Base-by-base conservation (phyloP, 1,140 invertebrate species). In the Brachionus angularis region DNA sequence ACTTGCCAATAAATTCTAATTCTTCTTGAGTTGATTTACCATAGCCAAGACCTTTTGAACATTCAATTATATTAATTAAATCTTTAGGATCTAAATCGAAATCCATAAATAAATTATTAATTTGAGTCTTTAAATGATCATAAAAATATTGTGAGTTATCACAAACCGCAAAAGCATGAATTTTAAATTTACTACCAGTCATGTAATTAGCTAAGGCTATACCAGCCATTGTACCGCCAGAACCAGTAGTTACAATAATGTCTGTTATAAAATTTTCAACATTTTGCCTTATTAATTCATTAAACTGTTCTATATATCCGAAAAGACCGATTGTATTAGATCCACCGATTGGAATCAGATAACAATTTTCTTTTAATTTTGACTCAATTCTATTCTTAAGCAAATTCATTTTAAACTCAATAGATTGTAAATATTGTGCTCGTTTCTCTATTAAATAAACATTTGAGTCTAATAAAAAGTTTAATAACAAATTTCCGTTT, bases 171-270 rank as follows among this genome's bases (percentile, higher is more conserved):
- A 79, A 69, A 8, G 73, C 76, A 75, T 79, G 78, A 29, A 77
- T 67, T 55, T 77, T 78, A 8, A 79, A 49, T 73, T 75, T 75
- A 23, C 73, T 74, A 7, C 76, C 76, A 21, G 75, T 77, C 8
- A 79, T 71, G 64, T 77, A 76, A 52, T 79, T 79, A 16, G 67
- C 77, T 18, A 79, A 73, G 34, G 75, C 73, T 8, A 79, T 73
- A 29, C 78, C 78, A 14, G 74, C 74, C 23, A 76, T 75, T 42
- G 78, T 79, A n/a, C 77, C 77, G n/a, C 78, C 78, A 67, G 75
- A 77, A n/a, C 78, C 78, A 74, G 76, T 76, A 0, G 78, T 72
- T 52, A 78, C 75, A 25, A 79, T 75, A 27, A 79, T 73, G 71
- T 79, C 78, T 74, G 76, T 76, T 75, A 77, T 76, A 72, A 50